phyloP scores from a whole-genome alignment of 2,888 invertebrate species.

The Shargacucullia verbasci region DNA sequence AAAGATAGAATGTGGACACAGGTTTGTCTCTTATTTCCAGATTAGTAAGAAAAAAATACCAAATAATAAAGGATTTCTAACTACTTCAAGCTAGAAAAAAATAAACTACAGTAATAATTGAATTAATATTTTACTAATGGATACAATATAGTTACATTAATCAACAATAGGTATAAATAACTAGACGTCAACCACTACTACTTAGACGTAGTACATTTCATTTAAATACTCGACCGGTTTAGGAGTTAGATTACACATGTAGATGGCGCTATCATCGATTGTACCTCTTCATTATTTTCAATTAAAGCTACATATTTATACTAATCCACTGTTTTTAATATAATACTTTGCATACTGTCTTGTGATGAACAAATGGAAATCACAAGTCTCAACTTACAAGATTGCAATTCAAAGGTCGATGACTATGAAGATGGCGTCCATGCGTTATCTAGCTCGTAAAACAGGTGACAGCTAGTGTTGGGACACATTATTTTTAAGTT shows the following conservation, averaged over 20 bases:
- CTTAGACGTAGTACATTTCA: conserved; percentile 52
- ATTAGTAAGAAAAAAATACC: too few relatives aligned
- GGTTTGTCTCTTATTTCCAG: too few relatives aligned
- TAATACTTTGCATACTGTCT: too few relatives aligned
- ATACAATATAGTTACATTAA: conserved; percentile 84
- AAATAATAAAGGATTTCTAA: too few relatives aligned
- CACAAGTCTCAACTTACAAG: too few relatives aligned
- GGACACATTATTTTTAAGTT: conserved; percentile 15
- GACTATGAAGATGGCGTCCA: conserved; percentile 3
- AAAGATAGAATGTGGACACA: too few relatives aligned
- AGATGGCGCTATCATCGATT: conserved; percentile 13
- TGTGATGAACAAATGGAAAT: too few relatives aligned
- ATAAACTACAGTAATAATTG: conserved; percentile 58
- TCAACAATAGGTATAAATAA: conserved; percentile 86
- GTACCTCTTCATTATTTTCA: neutral
- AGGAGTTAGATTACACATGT: conserved; percentile 1
- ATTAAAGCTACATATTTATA: neutral
- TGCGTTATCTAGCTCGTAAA: conserved; percentile 5
- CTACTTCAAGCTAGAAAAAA: conserved; percentile 19
- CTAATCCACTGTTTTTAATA: too few relatives aligned
- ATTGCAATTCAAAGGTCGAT: too few relatives aligned
- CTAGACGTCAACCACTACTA: conserved; percentile 76
- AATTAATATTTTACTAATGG: conserved; percentile 85
- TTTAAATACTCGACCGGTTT: conserved; percentile 34
- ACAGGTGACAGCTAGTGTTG: conserved; percentile 18